Evolutionary conservation across 2,797 vertebrate genomes (phyloP), one percentile per base, ranked within the genome.

Genomic region (Paramormyrops hopkinsi): DNA sequence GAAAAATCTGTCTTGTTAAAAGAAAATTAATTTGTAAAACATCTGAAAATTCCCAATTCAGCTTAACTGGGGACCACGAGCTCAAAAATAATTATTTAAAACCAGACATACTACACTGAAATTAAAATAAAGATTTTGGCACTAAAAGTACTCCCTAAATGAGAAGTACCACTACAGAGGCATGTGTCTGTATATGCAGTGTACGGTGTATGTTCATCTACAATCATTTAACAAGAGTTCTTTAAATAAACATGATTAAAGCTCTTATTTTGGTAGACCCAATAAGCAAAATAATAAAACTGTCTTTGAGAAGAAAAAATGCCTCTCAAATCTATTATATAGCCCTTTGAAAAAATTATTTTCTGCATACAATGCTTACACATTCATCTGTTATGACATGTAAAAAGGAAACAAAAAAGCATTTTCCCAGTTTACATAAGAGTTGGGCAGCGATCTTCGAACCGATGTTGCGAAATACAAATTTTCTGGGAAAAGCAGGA

Each of bases 231-330:
- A 4, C 51, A 54, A 54, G 54, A 7, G 54, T 56, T 86, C 37
- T 79, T 37, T 12, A 69, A 69, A 88, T 56, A 88, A 48, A 88
- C 22, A 56, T 62, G 56, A 89, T 76, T 89, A 90, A 89, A 89
- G 89, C 88, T 89, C 51, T 46, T 62, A 84, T 90, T 91, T 90
- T 59, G 88, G 89, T 59, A 88, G 88, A 88, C 87, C n/a, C 69
- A 79, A 62, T 83, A 83, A 56, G 25, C 79, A 86, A 88, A 79
- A 89, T 88, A 88, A 93, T 94, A 90, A 88, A 87, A 62, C 85
- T 62, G 88, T 48, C n/a, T 46, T 22, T 14, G 37, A 50, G 54
- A 46, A 86, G 5, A 25, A 51, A 83, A 88, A 59, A 84, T 44
- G 88, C 29, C 17, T 50, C 12, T 90, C 29, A 89, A 90, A 86